Conservation (phyloP, 2,797 vertebrate species). For the Periparus ater region DNA sequence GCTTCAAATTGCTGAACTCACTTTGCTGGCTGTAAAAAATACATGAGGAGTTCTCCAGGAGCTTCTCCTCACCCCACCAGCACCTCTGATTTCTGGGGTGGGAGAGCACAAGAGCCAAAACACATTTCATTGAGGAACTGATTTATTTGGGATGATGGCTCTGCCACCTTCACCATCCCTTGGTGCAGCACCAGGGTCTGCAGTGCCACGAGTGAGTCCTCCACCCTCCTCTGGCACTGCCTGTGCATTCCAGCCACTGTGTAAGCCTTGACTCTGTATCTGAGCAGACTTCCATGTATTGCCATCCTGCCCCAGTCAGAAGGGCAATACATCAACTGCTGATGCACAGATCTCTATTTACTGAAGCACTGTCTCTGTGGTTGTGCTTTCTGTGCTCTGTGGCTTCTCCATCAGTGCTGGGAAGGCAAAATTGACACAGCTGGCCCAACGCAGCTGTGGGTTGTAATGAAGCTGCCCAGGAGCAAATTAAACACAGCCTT, state of each 20-base stretch:
- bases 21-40: background rate
- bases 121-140: background rate
- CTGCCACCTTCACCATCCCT: background rate
- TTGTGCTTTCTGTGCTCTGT: background rate
- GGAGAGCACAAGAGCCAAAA: background rate
- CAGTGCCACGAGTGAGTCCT: rapidly evolving
- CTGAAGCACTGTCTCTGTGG: background rate
- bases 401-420: background rate
- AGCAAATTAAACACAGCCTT: conserved; percentile 1
- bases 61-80: background rate
- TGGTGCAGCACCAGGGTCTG: rapidly evolving
- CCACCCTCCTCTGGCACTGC: background rate
- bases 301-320: background rate
- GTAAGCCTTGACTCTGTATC: background rate
- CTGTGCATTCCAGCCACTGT: background rate
- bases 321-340: background rate
- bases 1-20: background rate
- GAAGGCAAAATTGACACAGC: background rate
- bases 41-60: background rate
- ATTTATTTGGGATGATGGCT: background rate
- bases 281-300: background rate
- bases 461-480: background rate
- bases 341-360: background rate
- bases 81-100: background rate
- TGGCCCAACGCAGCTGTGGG: background rate